Evolutionary conservation across 2,797 vertebrate species (phyloP).

Genomic region (Pseudotriccus pelzelni): DNA sequence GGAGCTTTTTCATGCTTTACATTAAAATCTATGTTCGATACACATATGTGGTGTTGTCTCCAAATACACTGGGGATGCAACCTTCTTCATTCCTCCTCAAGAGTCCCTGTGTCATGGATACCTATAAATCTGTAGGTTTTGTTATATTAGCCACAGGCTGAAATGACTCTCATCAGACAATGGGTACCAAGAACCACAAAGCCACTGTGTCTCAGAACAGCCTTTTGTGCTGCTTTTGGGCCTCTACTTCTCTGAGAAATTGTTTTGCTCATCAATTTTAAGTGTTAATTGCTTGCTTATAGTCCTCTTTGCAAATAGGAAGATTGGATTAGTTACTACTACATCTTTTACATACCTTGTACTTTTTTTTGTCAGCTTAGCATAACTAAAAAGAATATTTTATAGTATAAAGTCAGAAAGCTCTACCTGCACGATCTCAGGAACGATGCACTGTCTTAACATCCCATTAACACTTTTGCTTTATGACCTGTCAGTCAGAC

Average conservation of each 20-base stretch:
- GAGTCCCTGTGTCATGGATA: too few species aligned
- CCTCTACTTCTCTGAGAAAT: neutral
- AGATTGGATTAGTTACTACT: neutral
- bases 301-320: neutral
- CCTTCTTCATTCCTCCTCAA: neutral
- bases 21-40: neutral
- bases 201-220: neutral
- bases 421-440: neutral
- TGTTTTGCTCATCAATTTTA: neutral
- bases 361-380: neutral
- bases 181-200: neutral
- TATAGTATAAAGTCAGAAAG: neutral
- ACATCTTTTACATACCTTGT: neutral
- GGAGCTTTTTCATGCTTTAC: neutral
- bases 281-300: neutral
- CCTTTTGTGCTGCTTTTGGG: neutral
- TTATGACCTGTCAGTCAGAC: neutral
- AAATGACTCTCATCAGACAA: accelerated
- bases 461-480: neutral
- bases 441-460: neutral
- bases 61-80: accelerated
- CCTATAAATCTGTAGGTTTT: neutral
- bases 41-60: neutral
- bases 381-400: neutral
- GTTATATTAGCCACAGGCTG: neutral